phyloP scores from a whole-genome alignment of 2,888 invertebrate genomes.

The Alviniconcha strummeri region DNA sequence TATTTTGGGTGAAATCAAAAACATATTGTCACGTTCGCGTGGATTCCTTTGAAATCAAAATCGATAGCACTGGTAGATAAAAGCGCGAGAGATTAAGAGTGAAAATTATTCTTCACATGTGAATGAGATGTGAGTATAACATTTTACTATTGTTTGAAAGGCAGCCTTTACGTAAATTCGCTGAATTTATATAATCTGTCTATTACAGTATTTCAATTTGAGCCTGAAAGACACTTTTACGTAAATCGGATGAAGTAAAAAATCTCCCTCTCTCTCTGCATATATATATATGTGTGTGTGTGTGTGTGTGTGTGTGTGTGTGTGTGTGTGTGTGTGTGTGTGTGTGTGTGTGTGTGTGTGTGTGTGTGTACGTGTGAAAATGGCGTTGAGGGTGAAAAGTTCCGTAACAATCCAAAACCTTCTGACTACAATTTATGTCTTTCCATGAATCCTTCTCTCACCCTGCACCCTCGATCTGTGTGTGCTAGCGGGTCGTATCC shows the following conservation, averaged over 20 bases:
- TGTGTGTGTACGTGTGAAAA: conserved; percentile 6
- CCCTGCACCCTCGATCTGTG: not conserved
- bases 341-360: conserved; percentile 21
- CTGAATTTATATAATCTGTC: not conserved
- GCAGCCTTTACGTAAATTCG: not conserved
- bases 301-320: conserved; percentile 16
- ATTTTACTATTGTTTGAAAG: too few relatives aligned
- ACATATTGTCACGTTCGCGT: too few relatives aligned
- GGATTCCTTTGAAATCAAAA: too few relatives aligned
- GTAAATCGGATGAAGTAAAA: not conserved
- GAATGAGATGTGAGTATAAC: too few relatives aligned
- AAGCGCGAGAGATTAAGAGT: not conserved
- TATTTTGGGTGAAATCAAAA: too few relatives aligned
- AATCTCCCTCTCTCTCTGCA: too few relatives aligned
- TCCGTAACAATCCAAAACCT: not conserved
- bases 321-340: conserved; percentile 25
- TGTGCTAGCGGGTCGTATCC: not conserved
- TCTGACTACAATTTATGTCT: not conserved
- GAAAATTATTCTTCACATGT: not conserved
- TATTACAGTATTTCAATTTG: too few relatives aligned
- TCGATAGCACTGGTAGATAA: too few relatives aligned
- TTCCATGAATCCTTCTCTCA: not conserved
- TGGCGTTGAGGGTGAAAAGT: not conserved
- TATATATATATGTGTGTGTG: not conserved
- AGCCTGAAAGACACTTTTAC: not conserved